Percentiles rank a stretch among this genome's conserved stretches.
Evolutionary conservation across 2,113 vertebrate genomes (phyloP).

Genomic region (Shinisaurus crocodilurus): DNA sequence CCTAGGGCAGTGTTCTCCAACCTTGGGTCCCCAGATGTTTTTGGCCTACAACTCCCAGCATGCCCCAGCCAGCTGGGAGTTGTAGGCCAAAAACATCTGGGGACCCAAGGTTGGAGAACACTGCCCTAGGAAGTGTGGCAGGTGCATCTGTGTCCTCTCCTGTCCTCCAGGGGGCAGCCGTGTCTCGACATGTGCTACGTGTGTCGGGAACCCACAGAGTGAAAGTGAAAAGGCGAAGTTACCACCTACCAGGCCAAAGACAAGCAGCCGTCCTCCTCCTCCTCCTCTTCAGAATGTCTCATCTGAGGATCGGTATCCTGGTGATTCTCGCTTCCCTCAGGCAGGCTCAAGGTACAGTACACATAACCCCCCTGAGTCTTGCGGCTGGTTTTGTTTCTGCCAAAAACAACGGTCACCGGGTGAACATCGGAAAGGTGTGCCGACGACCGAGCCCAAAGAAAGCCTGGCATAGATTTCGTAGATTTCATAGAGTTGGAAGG

Average conservation of each 20-base stretch:
- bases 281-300: not conserved
- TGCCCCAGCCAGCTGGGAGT: too few relatives aligned
- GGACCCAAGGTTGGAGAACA: too few relatives aligned
- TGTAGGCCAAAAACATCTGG: too few relatives aligned
- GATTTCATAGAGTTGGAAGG: too few relatives aligned
- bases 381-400: not conserved
- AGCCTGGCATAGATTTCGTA: not conserved
- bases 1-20: too few relatives aligned
- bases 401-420: fast-evolving
- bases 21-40: too few relatives aligned
- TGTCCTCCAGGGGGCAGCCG: not conserved
- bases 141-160: not conserved
- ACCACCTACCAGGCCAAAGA: fast-evolving
- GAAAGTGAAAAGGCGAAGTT: not conserved
- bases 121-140: too few relatives aligned
- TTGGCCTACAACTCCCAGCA: too few relatives aligned
- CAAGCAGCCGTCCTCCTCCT: fast-evolving
- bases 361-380: not conserved
- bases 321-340: constrained; percentile 12
- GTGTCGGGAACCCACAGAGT: not conserved
- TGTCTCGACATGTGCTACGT: fast-evolving
- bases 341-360: constrained; percentile 25
- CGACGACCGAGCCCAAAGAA: not conserved
- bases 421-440: too few relatives aligned
- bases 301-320: constrained; percentile 16